These are phyloP conservation scores for Hedya salicella DNA, from an alignment of 2,888 invertebrate species.

Conservation along the genomic window DNA sequence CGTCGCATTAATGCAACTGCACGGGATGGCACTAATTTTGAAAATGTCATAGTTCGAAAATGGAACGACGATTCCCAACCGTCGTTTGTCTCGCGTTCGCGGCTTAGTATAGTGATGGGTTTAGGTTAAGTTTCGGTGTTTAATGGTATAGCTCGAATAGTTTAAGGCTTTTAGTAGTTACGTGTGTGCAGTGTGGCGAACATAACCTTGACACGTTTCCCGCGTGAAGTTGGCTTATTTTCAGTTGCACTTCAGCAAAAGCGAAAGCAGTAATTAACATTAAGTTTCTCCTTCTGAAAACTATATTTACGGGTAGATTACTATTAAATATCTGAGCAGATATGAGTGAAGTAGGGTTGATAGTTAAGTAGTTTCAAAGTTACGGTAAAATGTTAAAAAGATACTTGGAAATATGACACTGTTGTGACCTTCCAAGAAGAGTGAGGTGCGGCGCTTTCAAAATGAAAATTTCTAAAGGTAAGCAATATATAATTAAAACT, in stretches of 20 bases:
- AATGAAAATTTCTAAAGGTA: conserved; percentile 71
- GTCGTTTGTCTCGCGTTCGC: conserved; percentile 51
- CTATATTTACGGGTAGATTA: conserved; percentile 11
- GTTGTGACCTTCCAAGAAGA: conserved; percentile 62
- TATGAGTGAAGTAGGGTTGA: conserved; percentile 34
- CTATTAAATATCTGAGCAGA: conserved; percentile 4
- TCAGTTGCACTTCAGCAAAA: conserved; percentile 76
- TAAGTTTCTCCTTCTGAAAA: conserved; percentile 31
- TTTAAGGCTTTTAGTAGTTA: conserved; percentile 49
- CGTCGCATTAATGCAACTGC: conserved; percentile 67
- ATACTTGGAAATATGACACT: conserved; percentile 55
- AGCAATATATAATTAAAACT: conserved; percentile 48
- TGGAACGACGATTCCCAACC: conserved; percentile 57
- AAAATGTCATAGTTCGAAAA: conserved; percentile 76
- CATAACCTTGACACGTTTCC: conserved; percentile 83
- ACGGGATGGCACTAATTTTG: conserved; percentile 72
- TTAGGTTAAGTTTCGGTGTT: conserved; percentile 59
- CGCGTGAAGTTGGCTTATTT: conserved; percentile 73
- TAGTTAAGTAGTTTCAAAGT: conserved; percentile 13
- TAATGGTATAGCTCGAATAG: conserved; percentile 47
- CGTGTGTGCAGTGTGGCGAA: conserved; percentile 59
- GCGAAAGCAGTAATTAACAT: conserved; percentile 66
- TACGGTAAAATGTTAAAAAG: conserved; percentile 13
- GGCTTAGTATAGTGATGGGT: conserved; percentile 57
- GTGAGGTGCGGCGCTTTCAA: conserved; percentile 59